These are phyloP conservation scores for Drosophila mauritiana DNA, from an alignment of 1,140 invertebrate genomes.

Conservation along the genomic window DNA sequence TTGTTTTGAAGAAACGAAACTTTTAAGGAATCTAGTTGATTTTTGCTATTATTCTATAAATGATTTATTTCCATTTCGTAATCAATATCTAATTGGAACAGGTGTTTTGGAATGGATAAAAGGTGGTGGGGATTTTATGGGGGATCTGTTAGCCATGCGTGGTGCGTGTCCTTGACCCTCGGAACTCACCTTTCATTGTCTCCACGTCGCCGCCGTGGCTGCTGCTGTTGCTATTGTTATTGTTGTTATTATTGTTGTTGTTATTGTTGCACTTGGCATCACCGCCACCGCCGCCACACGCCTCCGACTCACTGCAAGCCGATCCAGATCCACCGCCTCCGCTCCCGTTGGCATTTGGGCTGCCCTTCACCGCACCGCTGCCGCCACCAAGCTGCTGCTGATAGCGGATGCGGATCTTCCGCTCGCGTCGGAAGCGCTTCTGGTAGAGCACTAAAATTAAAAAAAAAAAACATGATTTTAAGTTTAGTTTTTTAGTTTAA, in stretches of 20 bases:
- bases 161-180: constrained; percentile 30
- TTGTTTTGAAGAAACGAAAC: neutral
- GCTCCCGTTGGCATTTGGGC: constrained; percentile 49
- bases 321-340: constrained; percentile 39
- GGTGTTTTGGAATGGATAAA: neutral
- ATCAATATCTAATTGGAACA: neutral
- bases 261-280: constrained; percentile 60
- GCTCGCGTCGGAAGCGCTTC: constrained; percentile 94
- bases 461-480: neutral
- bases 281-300: constrained; percentile 33
- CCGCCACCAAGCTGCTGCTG: constrained; percentile 92
- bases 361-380: constrained; percentile 39
- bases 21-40: neutral
- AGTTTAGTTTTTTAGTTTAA: too few relatives aligned
- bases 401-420: constrained; percentile 91
- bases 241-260: constrained; percentile 52
- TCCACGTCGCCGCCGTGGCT: constrained; percentile 44
- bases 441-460: constrained; percentile 91
- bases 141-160: constrained; percentile 55
- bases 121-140: constrained; percentile 6
- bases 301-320: constrained; percentile 50
- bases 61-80: neutral
- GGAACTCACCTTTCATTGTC: constrained; percentile 65
- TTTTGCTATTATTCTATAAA: neutral
- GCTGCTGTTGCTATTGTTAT: constrained; percentile 55